Base-by-base conservation (phyloP, 2,113 vertebrate species). In the Cheirogaleus medius region DNA sequence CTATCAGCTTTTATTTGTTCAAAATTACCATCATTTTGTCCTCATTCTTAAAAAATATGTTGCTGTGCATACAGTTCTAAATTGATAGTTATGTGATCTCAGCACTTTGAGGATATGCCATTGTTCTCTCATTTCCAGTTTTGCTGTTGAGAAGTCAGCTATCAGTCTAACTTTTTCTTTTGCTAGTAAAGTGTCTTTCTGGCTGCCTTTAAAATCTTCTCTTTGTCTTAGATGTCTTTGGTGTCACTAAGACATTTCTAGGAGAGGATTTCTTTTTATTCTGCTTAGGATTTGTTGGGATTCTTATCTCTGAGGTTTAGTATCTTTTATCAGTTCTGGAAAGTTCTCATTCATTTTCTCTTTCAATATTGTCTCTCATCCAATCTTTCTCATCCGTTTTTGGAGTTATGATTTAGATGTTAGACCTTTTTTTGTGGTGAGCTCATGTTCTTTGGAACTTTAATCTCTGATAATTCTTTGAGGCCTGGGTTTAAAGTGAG, bases 251-350 rank as follows among this genome's bases (percentile, higher is more conserved):
- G 42, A 44, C 9, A 39, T 66, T 84, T 68, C 32, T 56, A 74
- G 69, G 69, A 56, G 37, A 77, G 34, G 32, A 74, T 76, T 94
- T 97, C 34, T 58, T 91, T 83, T 66, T 78, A 69, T 82, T 84
- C 71, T 90, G 5, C 52, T 96, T 29, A 11, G 47, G 34, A 92
- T 86, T 54, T 94, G 34, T 71, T 92, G 63, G 37, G 8, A 88
- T 78, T 71, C 29, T 52, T 74, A 8, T 74, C 60, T 85, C 34
- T 54, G 71, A 91, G 29, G 27, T 91, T 94, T 91, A 15, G 5
- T 93, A 14, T 82, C 58, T 60, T 90, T 86, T 34, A 78, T 73
- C 25, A 85, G 11, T 81, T 85, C 37, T 91, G 54, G 58, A 85
- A 96, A 81, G 37, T 80, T 78, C 27, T 74, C 8, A 63, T 10